Percentiles rank a stretch among this genome's conserved stretches.
These are phyloP conservation scores for Podarcis siculus DNA, from an alignment of 2,797 vertebrate species.

Conservation along the genomic window DNA sequence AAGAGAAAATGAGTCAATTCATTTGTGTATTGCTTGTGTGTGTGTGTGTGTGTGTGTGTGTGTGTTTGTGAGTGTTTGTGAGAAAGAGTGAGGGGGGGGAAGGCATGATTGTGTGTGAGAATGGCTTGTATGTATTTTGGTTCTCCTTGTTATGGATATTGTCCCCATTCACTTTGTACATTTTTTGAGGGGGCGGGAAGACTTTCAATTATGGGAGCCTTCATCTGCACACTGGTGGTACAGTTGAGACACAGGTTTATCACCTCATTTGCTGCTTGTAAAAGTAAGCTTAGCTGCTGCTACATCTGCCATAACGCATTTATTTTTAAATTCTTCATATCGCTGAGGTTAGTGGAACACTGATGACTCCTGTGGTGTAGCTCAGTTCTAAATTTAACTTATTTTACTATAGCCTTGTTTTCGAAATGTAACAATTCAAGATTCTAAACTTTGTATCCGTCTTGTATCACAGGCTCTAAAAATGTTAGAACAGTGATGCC, in stretches of 20 bases:
- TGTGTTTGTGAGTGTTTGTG: too few species aligned
- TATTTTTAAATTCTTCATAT: constrained; percentile 27
- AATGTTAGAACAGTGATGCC: background rate
- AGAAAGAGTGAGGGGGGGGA: too few species aligned
- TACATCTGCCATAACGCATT: background rate
- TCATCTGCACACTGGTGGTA: background rate
- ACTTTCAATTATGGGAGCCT: background rate
- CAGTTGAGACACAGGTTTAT: background rate
- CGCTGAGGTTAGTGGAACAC: constrained; percentile 5
- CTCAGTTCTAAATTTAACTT: constrained; percentile 9
- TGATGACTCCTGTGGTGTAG: background rate
- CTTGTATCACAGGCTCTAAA: background rate
- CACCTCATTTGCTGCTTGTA: background rate
- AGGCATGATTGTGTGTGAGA: too few species aligned
- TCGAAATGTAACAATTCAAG: background rate
- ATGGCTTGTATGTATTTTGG: too few species aligned
- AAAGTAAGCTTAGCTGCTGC: background rate
- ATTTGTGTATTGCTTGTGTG: too few species aligned
- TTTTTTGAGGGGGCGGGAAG: too few species aligned
- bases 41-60: too few species aligned
- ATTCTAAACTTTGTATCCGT: background rate
- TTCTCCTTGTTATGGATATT: background rate
- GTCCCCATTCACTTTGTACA: too few species aligned
- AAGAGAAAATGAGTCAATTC: too few species aligned
- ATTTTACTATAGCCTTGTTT: background rate